Base-by-base conservation (phyloP, 2,797 vertebrate genomes). In the Myotis vivesi region DNA sequence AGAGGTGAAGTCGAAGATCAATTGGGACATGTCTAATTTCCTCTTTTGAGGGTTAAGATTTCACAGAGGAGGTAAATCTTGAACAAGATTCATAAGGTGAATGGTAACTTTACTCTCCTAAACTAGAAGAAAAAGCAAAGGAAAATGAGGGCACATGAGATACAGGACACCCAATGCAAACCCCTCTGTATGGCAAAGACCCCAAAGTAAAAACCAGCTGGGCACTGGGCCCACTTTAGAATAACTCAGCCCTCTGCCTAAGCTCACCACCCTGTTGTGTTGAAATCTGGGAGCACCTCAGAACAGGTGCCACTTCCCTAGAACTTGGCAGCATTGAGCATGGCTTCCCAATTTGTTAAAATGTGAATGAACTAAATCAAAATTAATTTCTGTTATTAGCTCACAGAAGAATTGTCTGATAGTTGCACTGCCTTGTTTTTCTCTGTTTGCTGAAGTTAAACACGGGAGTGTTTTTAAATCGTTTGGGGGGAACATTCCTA, bases 31-130 rank as follows among this genome's bases (percentile, higher is more conserved):
- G 38, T 73, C 15, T 76, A 72, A 86, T 86, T 77, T 62, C 51
- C n/a, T 25, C 23, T 53, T 69, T 49, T 76, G 19, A 94, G 20
- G 83, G 13, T 75, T 30, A 92, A 81, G 12, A 93, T 71, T 71
- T 82, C 69, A 89, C 46, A 49, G 41, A 73, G 2, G 3, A 83
- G 20, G 55, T 23, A 94, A 49, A 51, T 51, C 12, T 36, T 92
- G 19, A 96, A 81, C 17, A 88, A 87, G 22, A 44, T 51, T 53
- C 28, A 76, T 66, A 95, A 87, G 25, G 22, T 23, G 91, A 92
- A 62, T 41, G 6, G 11, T 9, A 89, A 94, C 51, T 88, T 81
- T 30, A 59, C 44, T 91, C 55, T 91, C 13, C 28, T 57, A 72
- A 80, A 77, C 30, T 4, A 89, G 46, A 82, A 91, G 38, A 77